Base-by-base conservation (phyloP, 2,113 vertebrate species). In the Onychostruthus taczanowskii region DNA sequence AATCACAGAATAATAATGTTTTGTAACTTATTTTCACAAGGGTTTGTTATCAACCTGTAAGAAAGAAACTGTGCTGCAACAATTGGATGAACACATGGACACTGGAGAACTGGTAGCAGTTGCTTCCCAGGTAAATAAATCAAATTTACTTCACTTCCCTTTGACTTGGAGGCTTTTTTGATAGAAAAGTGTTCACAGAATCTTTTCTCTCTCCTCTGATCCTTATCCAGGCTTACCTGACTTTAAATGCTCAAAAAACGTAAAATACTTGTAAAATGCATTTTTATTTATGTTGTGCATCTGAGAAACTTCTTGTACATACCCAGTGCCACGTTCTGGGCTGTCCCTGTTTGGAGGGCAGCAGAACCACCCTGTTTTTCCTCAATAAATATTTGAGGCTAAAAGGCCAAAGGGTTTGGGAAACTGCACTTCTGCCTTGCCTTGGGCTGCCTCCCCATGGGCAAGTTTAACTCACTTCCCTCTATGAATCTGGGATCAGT, bases 21-120 rank as follows among this genome's bases (percentile, higher is more conserved):
- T 84, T 94, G 3, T 50, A 49, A 53, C 49, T 77, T 83, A 33
- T 35, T 72, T 92, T 69, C 72, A 44, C 64, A 53, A 99, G 99
- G 98, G 95, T 81, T 98, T 99, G 81, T 97, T 99, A 89, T 97
- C 96, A 3, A 97, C 97, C 0, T 99, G 98, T 64, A 97, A 98
- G 76, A 97, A 96, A 3, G 97, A 98, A 35, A 64, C 92, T 12
- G 96, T 99, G 67, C 97, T 99, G 56, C 98, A 98, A 31, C 99
- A 99, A 92, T 96, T 98, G 73, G 98, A 98, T 16, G 98, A 99
- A 11, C 97, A 98, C 24, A 98, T 99, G 99, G 98, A 78, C 75
- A 97, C 97, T 1, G 98, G 99, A 56, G 99, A 99, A 61, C 73
- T 99, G 31, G 98, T 98, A n/a, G 98, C 98, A 16, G 97, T 99